Conservation (phyloP, 2,888 invertebrate genomes). For the Platypus cylindrus region DNA sequence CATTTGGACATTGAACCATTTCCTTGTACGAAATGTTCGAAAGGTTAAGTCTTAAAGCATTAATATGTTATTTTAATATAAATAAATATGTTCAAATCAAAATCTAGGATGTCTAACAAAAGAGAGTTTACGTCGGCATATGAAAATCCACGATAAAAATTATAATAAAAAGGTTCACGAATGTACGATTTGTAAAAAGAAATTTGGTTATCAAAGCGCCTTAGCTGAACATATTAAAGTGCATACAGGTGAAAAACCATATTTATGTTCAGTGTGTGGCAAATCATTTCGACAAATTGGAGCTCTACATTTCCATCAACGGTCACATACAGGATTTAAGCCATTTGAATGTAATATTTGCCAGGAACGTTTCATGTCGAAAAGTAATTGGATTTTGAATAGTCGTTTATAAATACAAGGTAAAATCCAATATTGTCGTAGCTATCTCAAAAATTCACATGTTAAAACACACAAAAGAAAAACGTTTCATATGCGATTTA, state of each 20-base stretch:
- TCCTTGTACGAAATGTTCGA: slow-evolving; percentile 27
- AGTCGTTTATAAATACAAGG: no score
- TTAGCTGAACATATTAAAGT: slow-evolving; percentile 31
- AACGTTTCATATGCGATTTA: slow-evolving; percentile 27
- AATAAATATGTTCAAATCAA: not conserved
- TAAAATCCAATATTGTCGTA: slow-evolving; percentile 11
- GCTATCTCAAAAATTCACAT: slow-evolving; percentile 24
- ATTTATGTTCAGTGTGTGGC: slow-evolving; percentile 30
- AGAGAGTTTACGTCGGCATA: slow-evolving; percentile 29
- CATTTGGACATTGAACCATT: slow-evolving; percentile 28
- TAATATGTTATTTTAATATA: not conserved
- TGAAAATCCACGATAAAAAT: slow-evolving; percentile 28
- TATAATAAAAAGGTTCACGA: slow-evolving; percentile 26
- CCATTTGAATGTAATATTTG: slow-evolving; percentile 23
- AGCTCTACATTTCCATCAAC: slow-evolving; percentile 26
- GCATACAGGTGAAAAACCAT: slow-evolving; percentile 33
- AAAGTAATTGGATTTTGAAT: slow-evolving; percentile 23
- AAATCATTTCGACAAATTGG: slow-evolving; percentile 32
- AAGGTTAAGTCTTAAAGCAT: slow-evolving; percentile 20
- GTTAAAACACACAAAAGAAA: slow-evolving; percentile 25
- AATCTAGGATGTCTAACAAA: slow-evolving; percentile 28
- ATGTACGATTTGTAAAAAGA: slow-evolving; percentile 27
- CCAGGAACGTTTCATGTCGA: slow-evolving; percentile 21
- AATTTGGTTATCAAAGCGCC: slow-evolving; percentile 27
- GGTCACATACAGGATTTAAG: slow-evolving; percentile 27